Conservation (phyloP, 2,113 vertebrate genomes). For the Vidua macroura region DNA sequence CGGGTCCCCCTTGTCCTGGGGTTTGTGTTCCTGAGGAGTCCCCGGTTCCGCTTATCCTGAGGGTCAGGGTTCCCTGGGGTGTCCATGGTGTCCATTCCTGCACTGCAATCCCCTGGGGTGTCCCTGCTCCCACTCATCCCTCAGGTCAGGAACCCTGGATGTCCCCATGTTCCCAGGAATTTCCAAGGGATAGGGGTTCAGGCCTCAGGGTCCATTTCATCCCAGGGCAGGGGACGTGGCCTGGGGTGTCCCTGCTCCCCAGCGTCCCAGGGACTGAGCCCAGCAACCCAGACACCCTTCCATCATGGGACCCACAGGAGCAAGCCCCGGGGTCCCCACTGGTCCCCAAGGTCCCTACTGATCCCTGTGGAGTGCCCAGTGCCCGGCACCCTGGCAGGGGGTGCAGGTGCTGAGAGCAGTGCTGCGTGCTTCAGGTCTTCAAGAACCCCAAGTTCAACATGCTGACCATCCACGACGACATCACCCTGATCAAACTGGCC, state of each 20-base stretch:
- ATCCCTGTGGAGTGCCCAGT: not conserved
- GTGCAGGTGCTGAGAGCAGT: not conserved
- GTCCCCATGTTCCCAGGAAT: not conserved
- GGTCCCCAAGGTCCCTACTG: accelerated
- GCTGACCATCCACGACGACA: conserved; percentile 46
- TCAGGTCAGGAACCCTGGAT: not conserved
- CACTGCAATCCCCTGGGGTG: not conserved
- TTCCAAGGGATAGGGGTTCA: no score
- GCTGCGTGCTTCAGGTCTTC: conserved; percentile 52
- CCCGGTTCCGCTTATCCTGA: not conserved
- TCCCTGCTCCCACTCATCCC: not conserved
- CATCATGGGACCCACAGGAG: not conserved
- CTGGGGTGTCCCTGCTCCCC: not conserved
- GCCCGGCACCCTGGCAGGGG: accelerated
- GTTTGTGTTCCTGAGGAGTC: not conserved
- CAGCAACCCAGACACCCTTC: not conserved
- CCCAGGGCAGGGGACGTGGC: not conserved
- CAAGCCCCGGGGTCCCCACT: accelerated
- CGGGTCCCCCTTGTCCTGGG: not conserved
- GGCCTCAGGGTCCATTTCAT: not conserved
- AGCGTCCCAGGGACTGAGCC: not conserved
- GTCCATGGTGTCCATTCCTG: accelerated
- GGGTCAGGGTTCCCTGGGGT: no score
- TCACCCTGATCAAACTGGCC: conserved; percentile 66
- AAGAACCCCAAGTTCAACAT: conserved; percentile 61